These are phyloP conservation scores for Echiichthys vipera DNA, from an alignment of 2,797 vertebrate species.

Conservation along the genomic window DNA sequence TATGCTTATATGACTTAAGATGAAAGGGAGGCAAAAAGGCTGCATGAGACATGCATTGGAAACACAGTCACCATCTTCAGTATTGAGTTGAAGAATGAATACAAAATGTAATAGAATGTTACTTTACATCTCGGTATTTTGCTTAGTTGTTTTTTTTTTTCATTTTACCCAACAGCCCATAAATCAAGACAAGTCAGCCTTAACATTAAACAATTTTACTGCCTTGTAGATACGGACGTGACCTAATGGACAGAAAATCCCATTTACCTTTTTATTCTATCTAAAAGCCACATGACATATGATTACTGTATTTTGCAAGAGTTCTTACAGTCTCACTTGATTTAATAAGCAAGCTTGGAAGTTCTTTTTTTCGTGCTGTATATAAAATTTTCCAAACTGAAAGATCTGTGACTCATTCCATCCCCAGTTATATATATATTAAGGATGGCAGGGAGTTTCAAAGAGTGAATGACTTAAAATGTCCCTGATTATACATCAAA, in stretches of 20 bases:
- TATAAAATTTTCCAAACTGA: conserved; percentile 38
- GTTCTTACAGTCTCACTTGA: conserved; percentile 9
- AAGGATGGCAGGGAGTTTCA: conserved; percentile 54
- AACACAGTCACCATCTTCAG: background rate
- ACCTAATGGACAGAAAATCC: background rate
- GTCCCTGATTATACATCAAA: conserved; percentile 70
- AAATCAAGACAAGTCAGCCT: background rate
- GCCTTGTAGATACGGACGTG: background rate
- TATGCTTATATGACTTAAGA: background rate
- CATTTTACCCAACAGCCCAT: background rate
- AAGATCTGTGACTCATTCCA: conserved; percentile 23
- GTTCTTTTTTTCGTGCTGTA: conserved; percentile 12
- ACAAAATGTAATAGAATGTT: background rate
- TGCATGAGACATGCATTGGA: background rate
- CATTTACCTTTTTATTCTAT: conserved; percentile 7
- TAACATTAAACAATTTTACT: background rate
- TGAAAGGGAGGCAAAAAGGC: background rate
- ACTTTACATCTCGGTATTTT: background rate
- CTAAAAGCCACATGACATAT: background rate
- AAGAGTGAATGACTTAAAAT: conserved; percentile 63
- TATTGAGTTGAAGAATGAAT: background rate
- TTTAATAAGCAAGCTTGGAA: conserved; percentile 20
- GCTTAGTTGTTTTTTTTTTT: background rate
- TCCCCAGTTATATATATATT: conserved; percentile 48
- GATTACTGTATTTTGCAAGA: conserved; percentile 1